Evolutionary conservation across 2,113 vertebrate species (phyloP), one percentile per base, ranked within the genome.

Genomic region (Oncorhynchus kisutch): DNA sequence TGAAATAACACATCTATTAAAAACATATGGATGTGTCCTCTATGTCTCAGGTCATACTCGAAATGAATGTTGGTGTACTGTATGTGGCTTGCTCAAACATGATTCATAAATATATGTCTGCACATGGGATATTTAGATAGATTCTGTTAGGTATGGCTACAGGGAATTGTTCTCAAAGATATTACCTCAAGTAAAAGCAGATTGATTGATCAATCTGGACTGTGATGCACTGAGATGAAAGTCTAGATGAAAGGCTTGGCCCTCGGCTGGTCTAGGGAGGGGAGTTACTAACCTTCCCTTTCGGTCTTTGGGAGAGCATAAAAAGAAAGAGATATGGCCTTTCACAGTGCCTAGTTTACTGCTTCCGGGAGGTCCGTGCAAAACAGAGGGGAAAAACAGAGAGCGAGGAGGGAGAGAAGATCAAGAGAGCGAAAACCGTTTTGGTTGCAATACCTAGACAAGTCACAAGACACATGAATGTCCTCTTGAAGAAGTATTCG

Each of bases 261-360:
- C 59, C n/a, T 62, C 2, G 59, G 13, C 54, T 57, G 54, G 54
- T 57, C 18, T 54, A 65, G 72, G 75, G 39, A 20, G 24, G 20
- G 31, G 3, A 7, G 16, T 82, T 87, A 94, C 93, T 91, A 77
- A 94, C 94, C 94, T 94, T 92, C 87, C 91, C 86, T 93, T 94
- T 89, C 88, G 91, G 83, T 91, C 90, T 92, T 94, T 94, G 72
- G 91, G 83, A 54, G 92, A 94, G 88, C 79, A 92, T 83, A 94
- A 87, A 92, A 88, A 94, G 88, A 92, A 94, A 73, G 90, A 91
- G 77, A 93, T 74, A 78, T 87, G 90, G 60, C 88, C 87, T 83
- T 16, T 54, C 51, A 54, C 16, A 18, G 89, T 87, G 22, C 90
- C 88, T 83, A 94, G 77, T 91, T 91, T 92, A 90, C 89, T 91